These are phyloP conservation scores for Rallus limicola DNA, from an alignment of 2,113 vertebrate genomes.

Conservation along the genomic window DNA sequence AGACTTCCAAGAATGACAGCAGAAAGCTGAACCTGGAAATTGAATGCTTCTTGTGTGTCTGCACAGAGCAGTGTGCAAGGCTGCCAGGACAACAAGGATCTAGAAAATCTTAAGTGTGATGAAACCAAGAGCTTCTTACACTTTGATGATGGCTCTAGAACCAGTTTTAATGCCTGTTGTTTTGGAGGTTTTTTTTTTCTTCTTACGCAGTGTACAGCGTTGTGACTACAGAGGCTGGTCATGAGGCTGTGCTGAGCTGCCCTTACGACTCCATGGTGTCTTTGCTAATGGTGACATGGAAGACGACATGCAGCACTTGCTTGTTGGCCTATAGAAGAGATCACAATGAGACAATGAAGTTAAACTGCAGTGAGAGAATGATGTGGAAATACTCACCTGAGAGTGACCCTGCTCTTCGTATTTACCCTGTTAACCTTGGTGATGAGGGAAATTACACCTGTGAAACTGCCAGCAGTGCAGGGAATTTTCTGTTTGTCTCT, in stretches of 20 bases:
- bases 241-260: constrained; percentile 39
- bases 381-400: constrained; percentile 23
- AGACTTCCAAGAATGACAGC: neutral
- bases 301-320: neutral
- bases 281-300: neutral
- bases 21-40: neutral
- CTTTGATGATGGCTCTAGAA: neutral
- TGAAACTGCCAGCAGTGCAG: rapidly evolving
- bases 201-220: neutral
- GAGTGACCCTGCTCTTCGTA: neutral
- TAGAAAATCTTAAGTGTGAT: neutral
- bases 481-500: neutral
- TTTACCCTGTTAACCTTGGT: constrained; percentile 15
- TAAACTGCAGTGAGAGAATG: constrained; percentile 37
- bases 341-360: rapidly evolving
- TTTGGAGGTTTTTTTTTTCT: neutral
- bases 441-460: constrained; percentile 64
- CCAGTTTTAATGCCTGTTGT: neutral
- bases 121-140: neutral
- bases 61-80: neutral
- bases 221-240: neutral
- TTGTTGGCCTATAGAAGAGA: neutral
- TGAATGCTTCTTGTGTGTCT: neutral
- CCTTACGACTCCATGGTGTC: rapidly evolving
- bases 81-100: neutral